Conservation (phyloP, 2,113 vertebrate genomes). For the Malurus alboscapulatus region DNA sequence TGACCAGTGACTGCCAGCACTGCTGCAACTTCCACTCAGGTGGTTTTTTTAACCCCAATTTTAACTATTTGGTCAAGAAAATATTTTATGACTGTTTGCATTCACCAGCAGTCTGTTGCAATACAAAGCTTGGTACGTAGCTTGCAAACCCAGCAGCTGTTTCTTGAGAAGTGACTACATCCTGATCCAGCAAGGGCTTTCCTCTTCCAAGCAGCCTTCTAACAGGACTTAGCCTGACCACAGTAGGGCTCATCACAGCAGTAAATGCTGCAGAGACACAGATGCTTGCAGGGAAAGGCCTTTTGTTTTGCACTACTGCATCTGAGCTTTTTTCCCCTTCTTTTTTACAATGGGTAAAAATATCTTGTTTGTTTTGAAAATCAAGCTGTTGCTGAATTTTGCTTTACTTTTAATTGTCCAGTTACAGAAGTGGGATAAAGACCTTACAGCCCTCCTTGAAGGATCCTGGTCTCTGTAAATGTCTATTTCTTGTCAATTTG, state of each 20-base stretch:
- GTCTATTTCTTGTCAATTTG: not conserved
- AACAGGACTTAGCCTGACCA: not conserved
- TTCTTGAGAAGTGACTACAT: not conserved
- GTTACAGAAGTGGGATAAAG: not conserved
- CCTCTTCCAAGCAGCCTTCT: not conserved
- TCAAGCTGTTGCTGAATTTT: not conserved
- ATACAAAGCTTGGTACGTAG: not conserved
- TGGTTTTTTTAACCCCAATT: not conserved
- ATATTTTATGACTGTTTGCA: not conserved
- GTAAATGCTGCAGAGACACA: not conserved
- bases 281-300: not conserved
- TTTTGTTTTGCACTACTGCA: conserved; percentile 13
- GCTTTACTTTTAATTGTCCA: not conserved
- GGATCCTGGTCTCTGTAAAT: not conserved
- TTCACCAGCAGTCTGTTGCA: not conserved
- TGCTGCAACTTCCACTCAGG: not conserved
- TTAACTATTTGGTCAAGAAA: not conserved
- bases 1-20: not conserved
- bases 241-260: not conserved
- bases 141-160: conserved; percentile 1
- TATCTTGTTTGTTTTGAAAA: not conserved
- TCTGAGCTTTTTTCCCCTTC: not conserved
- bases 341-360: not conserved
- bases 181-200: not conserved
- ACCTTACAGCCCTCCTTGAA: not conserved